Conservation (phyloP, 2,888 invertebrate species). For the Dinocampus coccinellae region DNA sequence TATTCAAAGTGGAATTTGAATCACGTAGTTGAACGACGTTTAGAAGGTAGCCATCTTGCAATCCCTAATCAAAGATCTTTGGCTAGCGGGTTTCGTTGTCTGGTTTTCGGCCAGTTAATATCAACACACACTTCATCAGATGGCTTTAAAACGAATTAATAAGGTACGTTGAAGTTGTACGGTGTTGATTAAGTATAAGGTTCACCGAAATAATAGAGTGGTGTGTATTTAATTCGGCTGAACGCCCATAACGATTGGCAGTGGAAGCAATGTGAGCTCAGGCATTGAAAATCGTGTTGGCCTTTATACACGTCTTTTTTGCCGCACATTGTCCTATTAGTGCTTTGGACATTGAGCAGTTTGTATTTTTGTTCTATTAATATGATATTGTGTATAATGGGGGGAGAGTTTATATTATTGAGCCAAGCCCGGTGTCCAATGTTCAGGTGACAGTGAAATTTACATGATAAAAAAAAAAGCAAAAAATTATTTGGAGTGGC, state of each 20-base stretch:
- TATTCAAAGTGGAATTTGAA: slow-evolving; percentile 69
- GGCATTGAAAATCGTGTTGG: slow-evolving; percentile 71
- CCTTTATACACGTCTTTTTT: slow-evolving; percentile 47
- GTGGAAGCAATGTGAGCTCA: slow-evolving; percentile 65
- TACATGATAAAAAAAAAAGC: not conserved
- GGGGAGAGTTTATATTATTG: not conserved
- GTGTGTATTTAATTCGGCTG: slow-evolving; percentile 59
- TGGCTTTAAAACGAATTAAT: slow-evolving; percentile 98
- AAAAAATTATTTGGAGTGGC: slow-evolving; percentile 42
- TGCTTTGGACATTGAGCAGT: slow-evolving; percentile 17
- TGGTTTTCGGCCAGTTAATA: slow-evolving; percentile 83
- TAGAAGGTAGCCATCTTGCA: slow-evolving; percentile 89
- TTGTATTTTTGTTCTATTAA: slow-evolving; percentile 21
- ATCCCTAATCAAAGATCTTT: slow-evolving; percentile 89
- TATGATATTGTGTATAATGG: slow-evolving; percentile 7
- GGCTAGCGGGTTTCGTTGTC: slow-evolving; percentile 86
- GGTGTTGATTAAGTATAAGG: slow-evolving; percentile 47
- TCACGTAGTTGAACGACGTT: slow-evolving; percentile 82
- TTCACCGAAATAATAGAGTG: slow-evolving; percentile 45
- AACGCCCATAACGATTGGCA: slow-evolving; percentile 74
- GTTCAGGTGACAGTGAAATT: slow-evolving; percentile 32
- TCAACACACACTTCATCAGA: slow-evolving; percentile 73
- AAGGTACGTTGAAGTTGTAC: slow-evolving; percentile 79
- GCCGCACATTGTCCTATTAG: slow-evolving; percentile 17
- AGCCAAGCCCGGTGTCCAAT: slow-evolving; percentile 48